Evolutionary conservation across 2,797 vertebrate genomes (phyloP).

Genomic region (Hylomyscus alleni): DNA sequence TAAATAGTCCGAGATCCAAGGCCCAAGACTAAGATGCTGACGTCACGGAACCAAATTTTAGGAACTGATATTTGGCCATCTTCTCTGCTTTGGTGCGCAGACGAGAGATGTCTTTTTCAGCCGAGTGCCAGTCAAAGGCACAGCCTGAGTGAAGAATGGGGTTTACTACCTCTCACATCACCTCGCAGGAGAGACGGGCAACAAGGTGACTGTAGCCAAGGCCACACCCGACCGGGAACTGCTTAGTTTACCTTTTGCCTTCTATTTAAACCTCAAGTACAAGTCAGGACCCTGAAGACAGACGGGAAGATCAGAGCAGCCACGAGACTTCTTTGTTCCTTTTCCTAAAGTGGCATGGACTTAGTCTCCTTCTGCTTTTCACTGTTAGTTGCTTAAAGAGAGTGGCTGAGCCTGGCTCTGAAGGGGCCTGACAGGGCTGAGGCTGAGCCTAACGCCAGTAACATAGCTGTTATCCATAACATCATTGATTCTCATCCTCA

Average conservation of each 20-base stretch:
- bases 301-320: background rate
- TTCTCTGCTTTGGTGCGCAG: background rate
- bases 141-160: background rate
- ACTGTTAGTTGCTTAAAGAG: background rate
- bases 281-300: background rate
- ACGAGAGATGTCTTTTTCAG: background rate
- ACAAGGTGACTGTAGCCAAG: background rate
- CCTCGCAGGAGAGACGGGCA: background rate
- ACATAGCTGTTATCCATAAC: background rate
- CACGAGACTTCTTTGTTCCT: background rate
- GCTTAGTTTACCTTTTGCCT: background rate
- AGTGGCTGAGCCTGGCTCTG: background rate
- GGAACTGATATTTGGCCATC: background rate
- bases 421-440: background rate
- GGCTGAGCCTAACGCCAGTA: background rate
- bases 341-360: background rate
- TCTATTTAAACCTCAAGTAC: background rate
- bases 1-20: background rate
- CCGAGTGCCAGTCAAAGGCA: background rate
- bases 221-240: background rate
- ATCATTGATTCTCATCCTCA: background rate
- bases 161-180: background rate
- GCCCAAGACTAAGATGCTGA: background rate
- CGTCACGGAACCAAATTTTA: constrained; percentile 14
- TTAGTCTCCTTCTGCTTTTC: background rate